Conservation (phyloP, 2,888 invertebrate species). For the Piscicola geometra region DNA sequence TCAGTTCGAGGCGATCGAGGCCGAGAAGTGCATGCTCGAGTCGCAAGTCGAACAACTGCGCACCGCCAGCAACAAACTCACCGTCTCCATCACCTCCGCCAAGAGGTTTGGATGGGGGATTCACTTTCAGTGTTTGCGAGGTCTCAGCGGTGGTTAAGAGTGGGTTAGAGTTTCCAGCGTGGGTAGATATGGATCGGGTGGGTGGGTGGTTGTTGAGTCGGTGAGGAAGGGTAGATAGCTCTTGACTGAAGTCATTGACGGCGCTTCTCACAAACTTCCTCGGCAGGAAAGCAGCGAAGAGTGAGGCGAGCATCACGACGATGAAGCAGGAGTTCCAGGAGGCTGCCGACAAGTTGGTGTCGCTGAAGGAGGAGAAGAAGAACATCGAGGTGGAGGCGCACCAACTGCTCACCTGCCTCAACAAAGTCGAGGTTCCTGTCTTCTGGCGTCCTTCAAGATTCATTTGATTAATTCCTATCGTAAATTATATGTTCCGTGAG, state of each 20-base stretch:
- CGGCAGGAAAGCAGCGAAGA: constrained; percentile 69
- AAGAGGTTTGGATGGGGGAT: constrained; percentile 53
- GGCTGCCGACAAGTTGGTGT: constrained; percentile 58
- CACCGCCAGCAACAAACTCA: constrained; percentile 58
- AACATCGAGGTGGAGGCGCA: constrained; percentile 57
- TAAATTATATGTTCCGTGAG: too few species aligned
- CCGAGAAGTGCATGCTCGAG: constrained; percentile 63
- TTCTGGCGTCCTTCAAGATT: too few species aligned
- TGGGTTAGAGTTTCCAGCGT: too few species aligned
- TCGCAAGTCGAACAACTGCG: constrained; percentile 69
- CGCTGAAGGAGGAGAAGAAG: constrained; percentile 41
- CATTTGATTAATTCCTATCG: too few species aligned
- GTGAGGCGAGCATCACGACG: constrained; percentile 65
- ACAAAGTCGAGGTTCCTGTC: constrained; percentile 48
- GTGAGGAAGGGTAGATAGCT: too few species aligned
- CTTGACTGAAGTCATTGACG: too few species aligned
- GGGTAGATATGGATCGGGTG: too few species aligned
- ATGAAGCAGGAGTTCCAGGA: constrained; percentile 69
- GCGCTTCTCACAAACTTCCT: too few species aligned
- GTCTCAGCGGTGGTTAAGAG: too few species aligned
- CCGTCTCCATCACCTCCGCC: constrained; percentile 59
- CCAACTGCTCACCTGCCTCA: constrained; percentile 49
- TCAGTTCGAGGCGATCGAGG: constrained; percentile 57
- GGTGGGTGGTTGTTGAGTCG: too few species aligned
- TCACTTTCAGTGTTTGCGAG: too few species aligned